These are phyloP conservation scores for Tetrax tetrax DNA, from an alignment of 2,113 vertebrate genomes.

Conservation along the genomic window DNA sequence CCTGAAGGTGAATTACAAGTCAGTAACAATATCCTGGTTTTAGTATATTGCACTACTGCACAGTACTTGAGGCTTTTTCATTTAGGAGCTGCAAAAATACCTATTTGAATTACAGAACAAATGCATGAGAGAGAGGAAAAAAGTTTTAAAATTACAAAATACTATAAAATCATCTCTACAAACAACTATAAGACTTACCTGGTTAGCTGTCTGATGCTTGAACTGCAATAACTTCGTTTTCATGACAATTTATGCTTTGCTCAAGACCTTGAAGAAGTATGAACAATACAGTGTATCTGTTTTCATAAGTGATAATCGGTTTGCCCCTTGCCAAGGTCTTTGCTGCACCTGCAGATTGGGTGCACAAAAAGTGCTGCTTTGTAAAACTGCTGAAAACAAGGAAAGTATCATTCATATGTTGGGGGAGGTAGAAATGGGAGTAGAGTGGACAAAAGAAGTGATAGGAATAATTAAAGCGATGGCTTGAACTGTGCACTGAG, in stretches of 20 bases:
- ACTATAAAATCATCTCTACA: background rate
- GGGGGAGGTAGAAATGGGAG: conserved; percentile 37
- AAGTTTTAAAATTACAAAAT: background rate
- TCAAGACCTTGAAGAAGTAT: conserved; percentile 89
- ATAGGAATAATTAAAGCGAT: conserved; percentile 53
- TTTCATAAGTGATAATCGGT: conserved; percentile 74
- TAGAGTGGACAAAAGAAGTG: background rate
- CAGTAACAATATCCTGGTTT: background rate
- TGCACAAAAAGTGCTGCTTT: conserved; percentile 26
- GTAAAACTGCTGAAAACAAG: conserved; percentile 39
- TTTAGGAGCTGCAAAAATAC: background rate
- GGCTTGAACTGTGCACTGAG: background rate
- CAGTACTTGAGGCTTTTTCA: background rate
- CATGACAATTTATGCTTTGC: conserved; percentile 82
- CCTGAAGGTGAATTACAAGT: background rate
- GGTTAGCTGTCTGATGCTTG: conserved; percentile 44
- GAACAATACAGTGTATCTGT: conserved; percentile 84
- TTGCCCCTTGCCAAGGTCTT: conserved; percentile 77
- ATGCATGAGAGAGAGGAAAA: background rate
- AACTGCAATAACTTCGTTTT: conserved; percentile 40
- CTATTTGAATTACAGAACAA: background rate
- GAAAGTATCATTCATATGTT: background rate
- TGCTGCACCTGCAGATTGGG: conserved; percentile 79
- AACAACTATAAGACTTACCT: conserved; percentile 71
- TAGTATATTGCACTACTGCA: background rate